Conservation (phyloP, 2,888 invertebrate genomes). For the Catocala nupta region DNA sequence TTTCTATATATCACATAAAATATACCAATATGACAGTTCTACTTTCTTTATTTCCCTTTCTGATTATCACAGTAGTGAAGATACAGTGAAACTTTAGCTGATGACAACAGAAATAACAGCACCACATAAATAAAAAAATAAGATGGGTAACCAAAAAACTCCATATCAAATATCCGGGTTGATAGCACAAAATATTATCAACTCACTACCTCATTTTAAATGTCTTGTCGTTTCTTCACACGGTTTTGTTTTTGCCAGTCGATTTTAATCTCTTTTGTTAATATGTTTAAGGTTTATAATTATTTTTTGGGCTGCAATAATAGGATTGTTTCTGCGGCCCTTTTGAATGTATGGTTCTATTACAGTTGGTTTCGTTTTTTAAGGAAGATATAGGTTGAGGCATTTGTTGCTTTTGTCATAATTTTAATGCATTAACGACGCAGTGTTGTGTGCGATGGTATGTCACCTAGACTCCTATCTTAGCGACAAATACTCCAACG, state of each 20-base stretch:
- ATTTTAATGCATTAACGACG: no score
- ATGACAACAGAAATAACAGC: not conserved
- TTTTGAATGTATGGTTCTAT: slow-evolving; percentile 81
- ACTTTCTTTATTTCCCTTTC: no score
- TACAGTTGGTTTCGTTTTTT: slow-evolving; percentile 72
- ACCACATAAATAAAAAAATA: slow-evolving; percentile 25
- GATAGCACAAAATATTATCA: slow-evolving; percentile 52
- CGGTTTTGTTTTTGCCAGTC: slow-evolving; percentile 21
- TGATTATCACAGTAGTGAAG: no score
- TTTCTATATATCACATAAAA: no score
- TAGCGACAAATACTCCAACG: no score
- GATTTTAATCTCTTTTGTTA: slow-evolving; percentile 56
- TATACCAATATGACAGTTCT: no score
- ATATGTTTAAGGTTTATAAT: slow-evolving; percentile 50
- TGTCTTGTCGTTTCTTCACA: slow-evolving; percentile 29
- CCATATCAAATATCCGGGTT: slow-evolving; percentile 64
- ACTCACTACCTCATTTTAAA: slow-evolving; percentile 48
- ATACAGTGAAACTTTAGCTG: no score
- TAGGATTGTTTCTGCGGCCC: slow-evolving; percentile 60
- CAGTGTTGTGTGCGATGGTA: no score
- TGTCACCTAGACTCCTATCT: no score
- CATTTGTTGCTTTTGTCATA: slow-evolving; percentile 11
- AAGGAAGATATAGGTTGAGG: slow-evolving; percentile 66
- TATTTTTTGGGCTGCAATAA: slow-evolving; percentile 26
- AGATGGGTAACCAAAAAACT: slow-evolving; percentile 41